Conservation (phyloP, 2,797 vertebrate genomes). For the Fundulus diaphanus region DNA sequence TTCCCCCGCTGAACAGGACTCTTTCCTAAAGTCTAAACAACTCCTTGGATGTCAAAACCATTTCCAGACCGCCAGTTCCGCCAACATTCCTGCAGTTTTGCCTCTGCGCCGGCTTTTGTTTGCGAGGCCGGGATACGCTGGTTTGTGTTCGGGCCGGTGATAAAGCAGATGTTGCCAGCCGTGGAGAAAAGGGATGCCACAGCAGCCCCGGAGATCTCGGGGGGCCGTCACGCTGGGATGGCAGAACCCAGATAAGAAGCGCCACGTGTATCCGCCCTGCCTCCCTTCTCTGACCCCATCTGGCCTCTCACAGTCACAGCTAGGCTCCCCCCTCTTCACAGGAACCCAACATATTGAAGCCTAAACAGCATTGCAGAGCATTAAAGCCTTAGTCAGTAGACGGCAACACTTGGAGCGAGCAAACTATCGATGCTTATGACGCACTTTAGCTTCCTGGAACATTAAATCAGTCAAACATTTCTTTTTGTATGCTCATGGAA, state of each 20-base stretch:
- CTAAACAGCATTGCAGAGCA: slow-evolving; percentile 64
- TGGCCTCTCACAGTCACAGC: slow-evolving; percentile 19
- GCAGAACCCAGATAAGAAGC: slow-evolving; percentile 71
- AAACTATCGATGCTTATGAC: background rate
- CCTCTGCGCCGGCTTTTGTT: background rate
- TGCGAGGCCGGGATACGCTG: slow-evolving; percentile 30
- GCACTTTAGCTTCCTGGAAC: too few species aligned
- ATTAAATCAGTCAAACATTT: background rate
- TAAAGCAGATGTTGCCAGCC: slow-evolving; percentile 39
- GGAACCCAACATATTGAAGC: slow-evolving; percentile 61
- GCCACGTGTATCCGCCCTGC: slow-evolving; percentile 36
- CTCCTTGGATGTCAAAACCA: slow-evolving; percentile 1
- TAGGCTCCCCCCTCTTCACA: slow-evolving; percentile 41
- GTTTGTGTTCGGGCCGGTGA: slow-evolving; percentile 46
- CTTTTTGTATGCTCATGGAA: background rate
- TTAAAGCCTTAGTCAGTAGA: slow-evolving; percentile 32
- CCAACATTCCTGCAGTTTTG: background rate
- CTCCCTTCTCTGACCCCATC: slow-evolving; percentile 14
- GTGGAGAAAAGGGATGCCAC: slow-evolving; percentile 31
- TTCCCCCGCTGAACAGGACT: slow-evolving; percentile 54
- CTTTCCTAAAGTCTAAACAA: slow-evolving; percentile 5
- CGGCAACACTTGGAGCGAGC: background rate
- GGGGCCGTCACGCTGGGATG: slow-evolving; percentile 26
- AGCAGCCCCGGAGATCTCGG: slow-evolving; percentile 39
- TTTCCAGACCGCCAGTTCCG: background rate